Conservation (phyloP, 2,888 invertebrate genomes). For the Eurytoma adleriae region DNA sequence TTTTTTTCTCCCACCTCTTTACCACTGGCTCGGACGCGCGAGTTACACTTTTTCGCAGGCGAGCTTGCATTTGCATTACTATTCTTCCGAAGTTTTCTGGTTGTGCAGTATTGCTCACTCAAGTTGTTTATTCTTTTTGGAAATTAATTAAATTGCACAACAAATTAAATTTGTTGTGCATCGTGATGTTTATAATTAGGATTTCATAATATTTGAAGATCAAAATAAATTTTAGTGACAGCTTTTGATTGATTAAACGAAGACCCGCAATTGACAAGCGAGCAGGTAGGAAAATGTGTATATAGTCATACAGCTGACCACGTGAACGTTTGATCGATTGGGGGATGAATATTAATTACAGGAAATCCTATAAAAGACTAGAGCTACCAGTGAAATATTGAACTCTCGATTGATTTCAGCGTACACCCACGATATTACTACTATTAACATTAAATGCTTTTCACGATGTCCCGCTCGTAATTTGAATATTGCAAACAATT, state of each 20-base stretch:
- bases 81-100: not conserved
- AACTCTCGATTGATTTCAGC: constrained; percentile 16
- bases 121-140: no score
- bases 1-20: not conserved
- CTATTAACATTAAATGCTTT: not conserved
- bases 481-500: not conserved
- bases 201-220: no score
- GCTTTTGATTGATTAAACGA: no score
- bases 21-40: not conserved
- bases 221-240: no score
- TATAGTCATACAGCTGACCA: not conserved
- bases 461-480: not conserved
- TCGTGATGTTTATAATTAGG: no score
- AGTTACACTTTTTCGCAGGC: not conserved
- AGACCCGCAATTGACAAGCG: no score
- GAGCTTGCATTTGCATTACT: not conserved
- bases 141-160: no score
- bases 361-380: constrained; percentile 70
- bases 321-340: constrained; percentile 55
- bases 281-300: not conserved
- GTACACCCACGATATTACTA: not conserved
- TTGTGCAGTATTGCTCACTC: no score
- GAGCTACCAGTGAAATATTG: constrained; percentile 31
- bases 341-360: constrained; percentile 73
- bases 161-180: no score